phyloP scores from a whole-genome alignment of 2,113 vertebrate species.

The Tragelaphus strepsiceros region DNA sequence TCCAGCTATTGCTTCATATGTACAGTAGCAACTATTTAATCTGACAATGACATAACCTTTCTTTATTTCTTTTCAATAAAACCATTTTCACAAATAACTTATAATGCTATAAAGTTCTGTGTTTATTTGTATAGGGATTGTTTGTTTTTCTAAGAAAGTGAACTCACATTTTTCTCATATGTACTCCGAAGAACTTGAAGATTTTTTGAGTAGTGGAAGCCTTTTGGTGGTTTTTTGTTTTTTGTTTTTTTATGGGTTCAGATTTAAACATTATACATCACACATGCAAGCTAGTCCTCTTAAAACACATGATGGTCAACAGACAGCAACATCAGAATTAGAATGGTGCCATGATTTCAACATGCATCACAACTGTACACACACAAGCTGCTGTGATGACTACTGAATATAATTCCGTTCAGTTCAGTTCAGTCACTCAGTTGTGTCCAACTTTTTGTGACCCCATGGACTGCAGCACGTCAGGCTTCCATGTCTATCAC shows the following conservation, averaged over 20 bases:
- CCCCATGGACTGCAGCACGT: background rate
- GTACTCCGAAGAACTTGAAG: background rate
- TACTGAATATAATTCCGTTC: background rate
- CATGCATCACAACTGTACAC: rapidly evolving
- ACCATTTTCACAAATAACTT: background rate
- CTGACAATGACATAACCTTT: background rate
- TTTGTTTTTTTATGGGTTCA: background rate
- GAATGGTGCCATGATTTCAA: background rate
- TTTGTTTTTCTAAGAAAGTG: background rate
- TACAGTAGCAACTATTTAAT: background rate
- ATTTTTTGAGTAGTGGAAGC: background rate
- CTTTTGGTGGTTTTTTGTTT: background rate
- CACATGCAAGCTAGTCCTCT: background rate
- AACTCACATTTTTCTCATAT: background rate
- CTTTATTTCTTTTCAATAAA: background rate
- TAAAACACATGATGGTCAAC: background rate
- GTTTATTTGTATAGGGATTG: background rate
- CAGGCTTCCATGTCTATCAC: background rate
- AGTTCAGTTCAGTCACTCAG: background rate
- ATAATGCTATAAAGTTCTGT: background rate
- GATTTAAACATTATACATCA: background rate
- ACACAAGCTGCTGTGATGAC: too few species aligned
- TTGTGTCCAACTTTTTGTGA: background rate
- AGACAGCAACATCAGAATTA: background rate
- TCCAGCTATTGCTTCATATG: background rate